phyloP scores from a whole-genome alignment of 53 echinoderm and acorn worm species.

The Echinarachnius parma region DNA sequence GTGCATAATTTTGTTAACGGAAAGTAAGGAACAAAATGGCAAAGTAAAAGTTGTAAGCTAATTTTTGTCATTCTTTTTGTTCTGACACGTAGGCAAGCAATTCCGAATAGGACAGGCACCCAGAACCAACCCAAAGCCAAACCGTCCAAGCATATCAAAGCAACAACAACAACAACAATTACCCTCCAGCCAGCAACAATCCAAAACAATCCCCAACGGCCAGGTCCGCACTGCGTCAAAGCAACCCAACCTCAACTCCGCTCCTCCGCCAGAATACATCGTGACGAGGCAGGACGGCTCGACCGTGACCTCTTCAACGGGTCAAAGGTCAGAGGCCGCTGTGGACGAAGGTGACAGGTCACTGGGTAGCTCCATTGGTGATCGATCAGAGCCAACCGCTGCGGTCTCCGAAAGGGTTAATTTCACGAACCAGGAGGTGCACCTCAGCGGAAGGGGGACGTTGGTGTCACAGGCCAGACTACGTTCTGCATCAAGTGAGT shows the following conservation, averaged over 20 bases:
- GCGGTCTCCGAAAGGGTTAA: slow-evolving; percentile 15
- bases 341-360: slow-evolving; percentile 31
- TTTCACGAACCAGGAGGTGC: slow-evolving; percentile 39
- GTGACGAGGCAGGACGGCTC: background rate
- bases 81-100: slow-evolving; percentile 24
- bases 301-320: background rate
- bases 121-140: slow-evolving; percentile 2
- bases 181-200: background rate
- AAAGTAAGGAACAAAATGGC: slow-evolving; percentile 43
- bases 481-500: slow-evolving; percentile 44
- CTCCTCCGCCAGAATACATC: background rate
- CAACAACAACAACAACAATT: slow-evolving; percentile 5
- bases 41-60: background rate
- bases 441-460: slow-evolving; percentile 33
- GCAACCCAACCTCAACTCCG: background rate
- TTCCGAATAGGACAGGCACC: slow-evolving; percentile 26
- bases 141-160: slow-evolving; percentile 12
- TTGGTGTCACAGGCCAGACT: slow-evolving; percentile 34
- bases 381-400: background rate
- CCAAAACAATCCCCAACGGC: slow-evolving; percentile 23
- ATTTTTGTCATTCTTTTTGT: background rate
- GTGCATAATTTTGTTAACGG: no score
- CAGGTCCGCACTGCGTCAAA: background rate
- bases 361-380: slow-evolving; percentile 9
- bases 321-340: slow-evolving; percentile 9